Conservation (phyloP, 2,797 vertebrate genomes). For the Synanceia verrucosa region DNA sequence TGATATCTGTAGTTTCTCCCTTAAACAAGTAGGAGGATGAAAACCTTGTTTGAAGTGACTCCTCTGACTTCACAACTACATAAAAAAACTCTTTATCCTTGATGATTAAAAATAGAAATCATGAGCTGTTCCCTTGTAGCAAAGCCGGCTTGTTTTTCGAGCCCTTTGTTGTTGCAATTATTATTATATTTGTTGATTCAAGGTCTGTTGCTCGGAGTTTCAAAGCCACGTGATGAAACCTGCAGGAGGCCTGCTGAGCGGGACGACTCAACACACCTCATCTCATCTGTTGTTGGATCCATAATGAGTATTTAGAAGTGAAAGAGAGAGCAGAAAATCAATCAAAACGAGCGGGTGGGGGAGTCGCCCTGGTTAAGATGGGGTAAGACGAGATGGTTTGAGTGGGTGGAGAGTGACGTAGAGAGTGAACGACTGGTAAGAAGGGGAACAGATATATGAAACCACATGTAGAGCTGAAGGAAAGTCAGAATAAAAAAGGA, state of each 20-base stretch:
- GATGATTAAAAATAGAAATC: slow-evolving; percentile 17
- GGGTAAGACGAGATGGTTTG: slow-evolving; percentile 24
- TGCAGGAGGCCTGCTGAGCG: slow-evolving; percentile 5
- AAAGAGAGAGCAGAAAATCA: slow-evolving; percentile 38
- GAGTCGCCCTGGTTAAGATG: slow-evolving; percentile 7
- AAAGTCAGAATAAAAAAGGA: slow-evolving; percentile 1
- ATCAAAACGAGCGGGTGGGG: slow-evolving; percentile 38
- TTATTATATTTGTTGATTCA: slow-evolving; percentile 22
- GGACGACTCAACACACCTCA: slow-evolving; percentile 1
- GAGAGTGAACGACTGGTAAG: slow-evolving; percentile 20
- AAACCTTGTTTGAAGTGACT: slow-evolving; percentile 10
- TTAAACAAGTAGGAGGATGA: background rate
- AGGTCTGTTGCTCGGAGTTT: slow-evolving; percentile 26
- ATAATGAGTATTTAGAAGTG: slow-evolving; percentile 26
- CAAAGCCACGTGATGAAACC: background rate
- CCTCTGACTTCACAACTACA: slow-evolving; percentile 19
- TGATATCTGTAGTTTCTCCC: background rate
- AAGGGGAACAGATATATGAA: slow-evolving; percentile 34
- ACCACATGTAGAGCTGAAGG: slow-evolving; percentile 12
- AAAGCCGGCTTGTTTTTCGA: background rate
- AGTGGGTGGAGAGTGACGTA: background rate
- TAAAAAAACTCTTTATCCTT: slow-evolving; percentile 14
- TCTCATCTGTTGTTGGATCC: slow-evolving; percentile 17
- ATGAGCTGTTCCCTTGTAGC: background rate
- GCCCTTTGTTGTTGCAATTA: slow-evolving; percentile 30